Percentiles rank a stretch among this genome's conserved stretches.
These are phyloP conservation scores for Lampropteryx suffumata DNA, from an alignment of 2,888 invertebrate genomes.

Conservation along the genomic window DNA sequence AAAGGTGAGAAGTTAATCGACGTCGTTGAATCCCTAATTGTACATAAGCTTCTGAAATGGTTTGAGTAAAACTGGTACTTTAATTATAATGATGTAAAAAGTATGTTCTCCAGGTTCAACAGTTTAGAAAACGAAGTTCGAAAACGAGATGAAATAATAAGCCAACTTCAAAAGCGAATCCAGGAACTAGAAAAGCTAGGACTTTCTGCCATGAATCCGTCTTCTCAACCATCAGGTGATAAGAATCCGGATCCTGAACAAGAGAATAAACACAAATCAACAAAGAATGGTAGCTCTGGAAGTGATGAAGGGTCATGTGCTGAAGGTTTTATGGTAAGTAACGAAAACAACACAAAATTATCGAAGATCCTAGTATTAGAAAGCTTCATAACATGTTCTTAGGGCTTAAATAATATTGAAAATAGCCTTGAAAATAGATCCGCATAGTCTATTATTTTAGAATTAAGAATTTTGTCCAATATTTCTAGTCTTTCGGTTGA, in stretches of 20 bases:
- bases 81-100: conserved; percentile 38
- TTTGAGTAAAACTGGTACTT: conserved; percentile 34
- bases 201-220: conserved; percentile 41
- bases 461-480: too few relatives aligned
- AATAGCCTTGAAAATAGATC: too few relatives aligned
- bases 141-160: conserved; percentile 91
- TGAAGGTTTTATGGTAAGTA: conserved; percentile 76
- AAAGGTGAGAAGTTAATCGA: conserved; percentile 59
- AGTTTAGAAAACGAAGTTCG: conserved; percentile 91
- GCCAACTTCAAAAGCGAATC: conserved; percentile 88
- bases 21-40: neutral
- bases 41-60: neutral
- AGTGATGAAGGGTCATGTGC: conserved; percentile 71
- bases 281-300: conserved; percentile 70
- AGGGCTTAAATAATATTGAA: too few relatives aligned
- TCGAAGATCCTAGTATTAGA: too few relatives aligned
- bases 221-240: conserved; percentile 33
- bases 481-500: too few relatives aligned
- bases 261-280: conserved; percentile 31
- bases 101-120: conserved; percentile 80
- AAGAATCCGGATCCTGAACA: conserved; percentile 32
- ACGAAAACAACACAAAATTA: neutral
- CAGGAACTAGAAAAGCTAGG: conserved; percentile 84
- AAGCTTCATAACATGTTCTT: too few relatives aligned
- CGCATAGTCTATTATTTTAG: too few relatives aligned